phyloP scores from a whole-genome alignment of 2,888 invertebrate species.

The Tinea pellionella region DNA sequence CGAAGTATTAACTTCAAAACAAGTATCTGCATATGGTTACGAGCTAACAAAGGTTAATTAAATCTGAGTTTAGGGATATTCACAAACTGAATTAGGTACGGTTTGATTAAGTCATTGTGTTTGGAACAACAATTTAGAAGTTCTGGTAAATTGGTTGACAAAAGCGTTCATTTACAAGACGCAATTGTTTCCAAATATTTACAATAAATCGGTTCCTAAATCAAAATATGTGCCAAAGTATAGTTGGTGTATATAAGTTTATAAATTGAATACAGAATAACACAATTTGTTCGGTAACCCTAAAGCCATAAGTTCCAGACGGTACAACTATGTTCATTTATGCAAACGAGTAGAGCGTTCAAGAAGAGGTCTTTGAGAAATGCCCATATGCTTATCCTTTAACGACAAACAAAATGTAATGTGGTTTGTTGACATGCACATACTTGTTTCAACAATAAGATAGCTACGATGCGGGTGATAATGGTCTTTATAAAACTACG shows the following conservation, averaged over 20 bases:
- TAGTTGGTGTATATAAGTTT: too few relatives aligned
- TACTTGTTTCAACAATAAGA: background rate
- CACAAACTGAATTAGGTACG: background rate
- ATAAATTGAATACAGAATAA: background rate
- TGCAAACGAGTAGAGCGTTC: background rate
- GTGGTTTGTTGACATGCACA: background rate
- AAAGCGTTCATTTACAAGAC: too few relatives aligned
- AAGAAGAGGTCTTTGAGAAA: background rate
- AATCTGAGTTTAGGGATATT: background rate
- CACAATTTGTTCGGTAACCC: background rate
- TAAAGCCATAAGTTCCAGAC: constrained; percentile 1
- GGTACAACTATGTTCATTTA: background rate
- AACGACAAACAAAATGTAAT: background rate
- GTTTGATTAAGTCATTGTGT: too few relatives aligned
- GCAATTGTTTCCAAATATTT: too few relatives aligned
- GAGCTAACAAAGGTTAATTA: too few relatives aligned
- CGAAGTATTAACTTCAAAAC: background rate
- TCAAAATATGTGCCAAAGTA: too few relatives aligned
- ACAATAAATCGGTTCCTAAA: too few relatives aligned
- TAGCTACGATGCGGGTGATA: background rate
- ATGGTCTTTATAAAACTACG: background rate
- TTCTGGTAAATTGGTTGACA: too few relatives aligned
- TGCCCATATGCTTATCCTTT: background rate
- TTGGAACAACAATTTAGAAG: too few relatives aligned
- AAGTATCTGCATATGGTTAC: background rate